Base-by-base conservation (phyloP, 2,888 invertebrate species). In the Empis livida region DNA sequence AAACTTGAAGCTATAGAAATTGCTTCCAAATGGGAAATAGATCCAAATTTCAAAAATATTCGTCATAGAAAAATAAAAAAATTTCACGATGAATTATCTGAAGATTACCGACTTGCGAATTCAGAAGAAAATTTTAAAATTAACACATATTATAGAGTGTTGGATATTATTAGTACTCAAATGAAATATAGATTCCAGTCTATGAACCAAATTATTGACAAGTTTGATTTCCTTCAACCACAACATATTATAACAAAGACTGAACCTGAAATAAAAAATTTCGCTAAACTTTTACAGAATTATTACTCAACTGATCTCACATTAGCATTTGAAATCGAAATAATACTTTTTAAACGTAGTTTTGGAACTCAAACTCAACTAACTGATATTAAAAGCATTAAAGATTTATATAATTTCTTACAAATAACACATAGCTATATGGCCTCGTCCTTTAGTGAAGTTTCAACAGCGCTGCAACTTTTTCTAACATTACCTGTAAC, bases 401-500 rank as follows among this genome's bases (percentile, higher is more conserved):
- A 31, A 15, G 43, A 43, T 43, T 15, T 43, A 27, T 42, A n/a
- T 27, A 27, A 4, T 35, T 44, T 35, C 16, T 20, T 44, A 20
- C 37, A 44, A 44, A 27, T 44, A 23, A 37, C 23, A 41, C 37
- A 43, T 37, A 37, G 10, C 10, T 44, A 44, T 44, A 20, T 44
- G 20, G 37, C 37, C 20, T 44, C 37, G 15, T 44, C 17, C n/a
- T 44, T 44, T 35, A 44, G 37, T 44, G 44, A 44, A 44, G 44
- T 44, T 37, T 37, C 23, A 31, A 44, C 37, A n/a, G 44, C 20
- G 37, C 37, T 44, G 20, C 44, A 44, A 35, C 44, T 44, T 37
- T 44, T 44, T 44, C 20, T 37, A 3, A 44, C 44, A 35, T 44
- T 44, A 37, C 44, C 44, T 37, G 37, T 44, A 20, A 44, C 20